Evolutionary conservation across 2,113 vertebrate genomes (phyloP).

Genomic region (Silurus asotus): DNA sequence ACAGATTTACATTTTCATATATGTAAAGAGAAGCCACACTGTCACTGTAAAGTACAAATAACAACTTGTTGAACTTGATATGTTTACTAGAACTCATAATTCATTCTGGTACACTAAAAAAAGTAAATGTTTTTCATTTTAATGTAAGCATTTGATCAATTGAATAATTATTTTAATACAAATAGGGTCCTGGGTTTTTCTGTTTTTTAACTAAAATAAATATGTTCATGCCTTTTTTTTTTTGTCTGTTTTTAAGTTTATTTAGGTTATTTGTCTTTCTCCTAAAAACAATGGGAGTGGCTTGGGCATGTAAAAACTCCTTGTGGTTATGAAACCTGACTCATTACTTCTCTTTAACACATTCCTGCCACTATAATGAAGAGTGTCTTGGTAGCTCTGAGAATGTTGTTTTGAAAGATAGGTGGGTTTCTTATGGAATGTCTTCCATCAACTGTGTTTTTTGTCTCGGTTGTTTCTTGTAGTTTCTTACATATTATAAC

Average conservation of each 20-base stretch:
- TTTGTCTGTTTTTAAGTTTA: background rate
- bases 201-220: too few species aligned
- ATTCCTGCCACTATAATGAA: constrained; percentile 62
- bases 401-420: background rate
- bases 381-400: background rate
- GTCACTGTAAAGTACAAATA: background rate
- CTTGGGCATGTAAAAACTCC: background rate
- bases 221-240: background rate
- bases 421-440: constrained; percentile 1
- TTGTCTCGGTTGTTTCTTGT: background rate
- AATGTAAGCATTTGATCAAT: background rate
- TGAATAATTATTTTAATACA: background rate
- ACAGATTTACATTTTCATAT: constrained; percentile 10
- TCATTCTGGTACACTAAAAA: background rate
- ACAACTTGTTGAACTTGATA: background rate
- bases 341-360: constrained; percentile 38
- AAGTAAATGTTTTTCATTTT: background rate
- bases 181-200: background rate
- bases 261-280: background rate
- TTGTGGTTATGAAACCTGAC: constrained; percentile 3
- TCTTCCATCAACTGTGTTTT: background rate
- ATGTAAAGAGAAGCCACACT: constrained; percentile 23
- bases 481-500: background rate
- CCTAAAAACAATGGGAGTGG: constrained; percentile 30
- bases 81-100: background rate